A percentile compares a stretch with the other conserved stretches of the same genome.
Conservation (phyloP, 2,888 invertebrate genomes). For the Drosophila pseudotakahashii region DNA sequence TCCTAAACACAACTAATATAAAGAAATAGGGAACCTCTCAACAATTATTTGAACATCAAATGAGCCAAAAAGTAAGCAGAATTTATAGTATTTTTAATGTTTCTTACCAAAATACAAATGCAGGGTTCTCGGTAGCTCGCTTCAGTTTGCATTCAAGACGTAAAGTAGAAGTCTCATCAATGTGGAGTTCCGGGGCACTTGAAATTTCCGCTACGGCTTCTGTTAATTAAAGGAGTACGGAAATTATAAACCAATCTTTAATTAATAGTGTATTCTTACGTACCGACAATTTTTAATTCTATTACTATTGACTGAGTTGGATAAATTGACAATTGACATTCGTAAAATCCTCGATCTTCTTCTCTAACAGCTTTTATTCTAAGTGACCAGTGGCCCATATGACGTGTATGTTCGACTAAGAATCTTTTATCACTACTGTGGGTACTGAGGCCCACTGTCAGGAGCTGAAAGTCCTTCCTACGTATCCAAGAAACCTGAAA, state of each 20-base stretch:
- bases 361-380: slow-evolving; percentile 84
- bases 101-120: slow-evolving; percentile 84
- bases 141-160: slow-evolving; percentile 84
- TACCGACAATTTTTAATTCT: slow-evolving; percentile 88
- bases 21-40: no score
- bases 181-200: slow-evolving; percentile 84
- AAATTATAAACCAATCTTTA: background rate
- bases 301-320: slow-evolving; percentile 88
- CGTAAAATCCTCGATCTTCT: slow-evolving; percentile 85
- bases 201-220: slow-evolving; percentile 84
- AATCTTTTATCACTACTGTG: slow-evolving; percentile 88
- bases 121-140: slow-evolving; percentile 84
- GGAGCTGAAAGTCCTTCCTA: slow-evolving; percentile 87
- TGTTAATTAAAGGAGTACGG: slow-evolving; percentile 32
- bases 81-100: background rate
- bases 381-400: slow-evolving; percentile 87
- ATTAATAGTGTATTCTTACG: slow-evolving; percentile 64
- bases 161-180: slow-evolving; percentile 84
- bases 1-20: no score
- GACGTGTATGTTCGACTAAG: slow-evolving; percentile 87
- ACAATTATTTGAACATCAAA: no score
- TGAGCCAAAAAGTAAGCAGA: background rate
- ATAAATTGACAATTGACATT: slow-evolving; percentile 88
- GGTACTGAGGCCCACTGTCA: slow-evolving; percentile 87
- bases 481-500: slow-evolving; percentile 88